Base-by-base conservation (phyloP, 2,797 vertebrate genomes). In the Chelon auratus region DNA sequence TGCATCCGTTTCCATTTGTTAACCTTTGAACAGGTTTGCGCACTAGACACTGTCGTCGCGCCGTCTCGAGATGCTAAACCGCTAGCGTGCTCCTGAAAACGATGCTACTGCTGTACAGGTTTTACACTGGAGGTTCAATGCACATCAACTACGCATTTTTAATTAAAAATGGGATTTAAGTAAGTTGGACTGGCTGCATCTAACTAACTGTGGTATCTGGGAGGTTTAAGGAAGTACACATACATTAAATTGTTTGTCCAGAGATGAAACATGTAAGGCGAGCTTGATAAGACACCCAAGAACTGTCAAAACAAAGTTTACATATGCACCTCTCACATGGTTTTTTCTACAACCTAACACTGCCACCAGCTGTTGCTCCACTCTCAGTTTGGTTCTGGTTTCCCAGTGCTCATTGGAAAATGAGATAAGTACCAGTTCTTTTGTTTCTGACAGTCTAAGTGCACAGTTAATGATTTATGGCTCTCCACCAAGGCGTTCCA, bases 251-350 rank as follows among this genome's bases (percentile, higher is more conserved):
- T 26, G 24, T 26, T 26, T 26, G 24, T 26, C 24, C 3, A 26
- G 24, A 26, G 24, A 26, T 26, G 24, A 26, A 26, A 26, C 24
- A 26, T 26, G 24, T 26, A 26, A 3, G 24, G 24, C 24, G 3
- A 4, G 24, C 3, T 4, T 26, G 24, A 26, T 26, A 26, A 26
- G 24, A 56, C 42, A 9, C 9, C 9, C 8, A 9, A n/a, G n/a
- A 45, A 53, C 24, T 53, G 50, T 39, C 42, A 53, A 15, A 75
- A 67, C 39, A 62, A 42, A 62, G 9, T 37, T 71, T 55, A 62
- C 22, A 55, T 63, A 33, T 30, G 36, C n/a, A 61, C 45, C 69
- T 52, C 74, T 81, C 52, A 53, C 20, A 61, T 62, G 65, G 48
- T 48, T 65, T 69, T 61, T 75, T 17, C 52, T 40, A 22, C 37